These are phyloP conservation scores for Carpatolechia fugitivella DNA, from an alignment of 2,888 invertebrate genomes.

Conservation along the genomic window DNA sequence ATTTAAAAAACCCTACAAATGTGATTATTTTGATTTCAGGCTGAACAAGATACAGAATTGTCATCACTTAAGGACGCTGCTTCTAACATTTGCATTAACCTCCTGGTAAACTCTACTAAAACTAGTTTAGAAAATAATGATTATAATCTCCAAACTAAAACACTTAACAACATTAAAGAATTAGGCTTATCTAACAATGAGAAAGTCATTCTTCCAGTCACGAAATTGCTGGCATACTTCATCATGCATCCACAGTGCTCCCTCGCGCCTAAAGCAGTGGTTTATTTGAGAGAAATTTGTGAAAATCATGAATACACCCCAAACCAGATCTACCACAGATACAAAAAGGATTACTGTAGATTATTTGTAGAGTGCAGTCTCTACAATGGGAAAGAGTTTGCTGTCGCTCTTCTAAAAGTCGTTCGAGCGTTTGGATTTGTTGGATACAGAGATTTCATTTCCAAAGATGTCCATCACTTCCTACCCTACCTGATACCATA, in stretches of 20 bases:
- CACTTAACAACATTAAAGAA: slow-evolving; percentile 74
- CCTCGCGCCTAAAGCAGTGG: slow-evolving; percentile 76
- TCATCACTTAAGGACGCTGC: slow-evolving; percentile 55
- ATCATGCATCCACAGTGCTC: slow-evolving; percentile 82
- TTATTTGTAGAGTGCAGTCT: slow-evolving; percentile 81
- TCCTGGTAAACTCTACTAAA: slow-evolving; percentile 66
- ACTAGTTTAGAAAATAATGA: slow-evolving; percentile 73
- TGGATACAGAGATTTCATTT: slow-evolving; percentile 83
- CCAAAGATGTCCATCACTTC: slow-evolving; percentile 84
- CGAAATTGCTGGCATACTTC: slow-evolving; percentile 79
- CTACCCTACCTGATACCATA: slow-evolving; percentile 82
- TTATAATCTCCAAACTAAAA: slow-evolving; percentile 72
- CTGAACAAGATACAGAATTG: slow-evolving; percentile 39
- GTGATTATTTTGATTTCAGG: slow-evolving; percentile 38
- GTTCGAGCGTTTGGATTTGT: slow-evolving; percentile 84
- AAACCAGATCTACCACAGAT: slow-evolving; percentile 80
- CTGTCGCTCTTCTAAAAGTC: slow-evolving; percentile 79
- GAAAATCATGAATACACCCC: slow-evolving; percentile 73
- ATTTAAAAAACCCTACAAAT: no score
- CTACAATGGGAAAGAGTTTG: slow-evolving; percentile 76
- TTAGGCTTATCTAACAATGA: slow-evolving; percentile 61
- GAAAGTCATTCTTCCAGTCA: slow-evolving; percentile 60
- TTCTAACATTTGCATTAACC: slow-evolving; percentile 53
- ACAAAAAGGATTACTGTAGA: slow-evolving; percentile 81
- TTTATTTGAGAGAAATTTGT: slow-evolving; percentile 79